phyloP scores from a whole-genome alignment of 2,888 invertebrate genomes.

The Melanostoma scalare region DNA sequence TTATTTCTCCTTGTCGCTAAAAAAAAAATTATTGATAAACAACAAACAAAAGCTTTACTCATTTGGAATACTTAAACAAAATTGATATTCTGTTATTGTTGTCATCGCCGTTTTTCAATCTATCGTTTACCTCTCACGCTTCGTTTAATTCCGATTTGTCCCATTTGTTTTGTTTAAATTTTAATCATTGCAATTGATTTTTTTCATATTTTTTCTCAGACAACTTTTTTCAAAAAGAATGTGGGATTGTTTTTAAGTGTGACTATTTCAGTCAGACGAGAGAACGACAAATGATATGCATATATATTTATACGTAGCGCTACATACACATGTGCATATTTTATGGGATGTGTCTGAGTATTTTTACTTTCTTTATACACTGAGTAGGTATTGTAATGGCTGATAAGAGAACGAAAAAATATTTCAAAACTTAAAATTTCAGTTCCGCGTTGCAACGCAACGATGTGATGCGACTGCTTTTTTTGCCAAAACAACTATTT shows the following conservation, averaged over 20 bases:
- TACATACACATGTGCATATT: too few species aligned
- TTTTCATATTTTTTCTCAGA: not conserved
- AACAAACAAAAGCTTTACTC: constrained; percentile 11
- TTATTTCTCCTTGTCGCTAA: not conserved
- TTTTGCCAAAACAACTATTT: too few species aligned
- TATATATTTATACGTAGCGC: too few species aligned
- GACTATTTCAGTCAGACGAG: too few species aligned
- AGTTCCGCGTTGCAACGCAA: too few species aligned
- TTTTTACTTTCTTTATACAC: too few species aligned
- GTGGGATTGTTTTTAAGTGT: not conserved
- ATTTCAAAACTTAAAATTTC: too few species aligned
- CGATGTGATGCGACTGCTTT: too few species aligned
- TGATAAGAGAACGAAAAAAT: too few species aligned
- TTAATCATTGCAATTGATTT: constrained; percentile 58
- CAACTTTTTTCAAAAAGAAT: not conserved
- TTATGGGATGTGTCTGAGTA: too few species aligned
- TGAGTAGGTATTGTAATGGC: too few species aligned
- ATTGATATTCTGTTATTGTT: constrained; percentile 51
- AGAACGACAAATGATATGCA: too few species aligned
- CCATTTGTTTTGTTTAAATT: constrained; percentile 51
- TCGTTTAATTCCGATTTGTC: constrained; percentile 18
- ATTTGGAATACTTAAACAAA: constrained; percentile 20
- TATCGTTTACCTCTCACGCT: constrained; percentile 35
- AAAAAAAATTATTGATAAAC: constrained; percentile 8
- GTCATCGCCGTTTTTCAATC: constrained; percentile 23